phyloP scores from a whole-genome alignment of 92 coral and sea anemone species.

The Zoanthus sansibaricus region DNA sequence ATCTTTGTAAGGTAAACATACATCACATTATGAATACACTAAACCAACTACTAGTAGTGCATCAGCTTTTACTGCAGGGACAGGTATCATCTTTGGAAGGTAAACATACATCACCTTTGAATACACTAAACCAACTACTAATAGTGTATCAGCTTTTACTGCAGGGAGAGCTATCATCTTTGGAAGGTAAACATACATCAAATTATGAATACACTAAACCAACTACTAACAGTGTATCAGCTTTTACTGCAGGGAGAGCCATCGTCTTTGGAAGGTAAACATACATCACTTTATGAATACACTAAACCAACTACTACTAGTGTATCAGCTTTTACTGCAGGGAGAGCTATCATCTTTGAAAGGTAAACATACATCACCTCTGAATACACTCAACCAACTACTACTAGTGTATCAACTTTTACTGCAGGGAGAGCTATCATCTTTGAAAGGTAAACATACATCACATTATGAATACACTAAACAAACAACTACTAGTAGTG shows the following conservation, averaged over 20 bases:
- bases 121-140: neutral
- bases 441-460: neutral
- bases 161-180: conserved; percentile 5
- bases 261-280: neutral
- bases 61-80: neutral
- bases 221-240: neutral
- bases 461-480: neutral
- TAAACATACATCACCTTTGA: neutral
- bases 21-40: neutral
- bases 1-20: neutral
- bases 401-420: neutral
- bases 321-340: neutral
- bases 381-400: neutral
- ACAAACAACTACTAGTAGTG: no score
- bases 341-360: neutral
- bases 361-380: neutral
- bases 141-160: neutral
- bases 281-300: neutral
- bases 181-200: neutral
- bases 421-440: conserved; percentile 6
- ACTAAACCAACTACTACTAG: neutral
- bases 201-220: neutral
- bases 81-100: neutral
- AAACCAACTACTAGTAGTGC: neutral
- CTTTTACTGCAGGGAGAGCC: conserved; percentile 8